Evolutionary conservation across 2,113 vertebrate genomes (phyloP).

Genomic region (Rhipidura dahli): DNA sequence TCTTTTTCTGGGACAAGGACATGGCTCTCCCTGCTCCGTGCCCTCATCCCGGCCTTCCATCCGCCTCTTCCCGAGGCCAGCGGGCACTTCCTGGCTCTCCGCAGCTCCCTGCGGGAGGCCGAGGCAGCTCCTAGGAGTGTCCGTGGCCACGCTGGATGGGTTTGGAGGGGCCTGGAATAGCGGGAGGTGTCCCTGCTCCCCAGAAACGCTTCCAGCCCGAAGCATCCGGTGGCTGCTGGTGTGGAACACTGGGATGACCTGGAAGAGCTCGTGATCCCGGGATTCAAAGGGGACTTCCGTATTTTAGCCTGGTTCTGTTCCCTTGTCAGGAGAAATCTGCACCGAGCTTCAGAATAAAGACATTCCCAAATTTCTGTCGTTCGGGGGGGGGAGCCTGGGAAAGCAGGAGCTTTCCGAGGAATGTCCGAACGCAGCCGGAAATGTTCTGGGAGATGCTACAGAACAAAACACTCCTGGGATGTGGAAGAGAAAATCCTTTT

Average conservation of each 20-base stretch:
- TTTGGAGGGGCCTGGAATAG: background rate
- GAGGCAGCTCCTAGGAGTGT: too few species aligned
- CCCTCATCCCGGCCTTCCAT: background rate
- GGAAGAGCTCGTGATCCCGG: accelerated
- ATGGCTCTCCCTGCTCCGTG: background rate
- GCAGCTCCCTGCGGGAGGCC: background rate
- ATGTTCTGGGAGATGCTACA: background rate
- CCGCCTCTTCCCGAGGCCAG: background rate
- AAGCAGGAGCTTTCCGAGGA: background rate
- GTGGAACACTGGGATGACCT: accelerated
- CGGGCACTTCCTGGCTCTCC: background rate
- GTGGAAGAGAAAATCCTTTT: background rate
- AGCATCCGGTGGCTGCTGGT: accelerated
- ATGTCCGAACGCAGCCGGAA: background rate
- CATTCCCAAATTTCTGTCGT: accelerated
- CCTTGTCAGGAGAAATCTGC: background rate
- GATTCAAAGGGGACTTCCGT: background rate
- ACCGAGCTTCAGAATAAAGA: background rate
- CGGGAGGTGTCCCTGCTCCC: background rate
- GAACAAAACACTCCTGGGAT: background rate
- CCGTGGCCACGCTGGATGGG: background rate
- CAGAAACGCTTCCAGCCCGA: background rate
- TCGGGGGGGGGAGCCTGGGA: background rate
- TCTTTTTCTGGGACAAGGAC: background rate
- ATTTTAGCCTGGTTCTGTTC: background rate